Evolutionary conservation across 2,113 vertebrate genomes (phyloP).

Genomic region (Craseonycteris thonglongyai): DNA sequence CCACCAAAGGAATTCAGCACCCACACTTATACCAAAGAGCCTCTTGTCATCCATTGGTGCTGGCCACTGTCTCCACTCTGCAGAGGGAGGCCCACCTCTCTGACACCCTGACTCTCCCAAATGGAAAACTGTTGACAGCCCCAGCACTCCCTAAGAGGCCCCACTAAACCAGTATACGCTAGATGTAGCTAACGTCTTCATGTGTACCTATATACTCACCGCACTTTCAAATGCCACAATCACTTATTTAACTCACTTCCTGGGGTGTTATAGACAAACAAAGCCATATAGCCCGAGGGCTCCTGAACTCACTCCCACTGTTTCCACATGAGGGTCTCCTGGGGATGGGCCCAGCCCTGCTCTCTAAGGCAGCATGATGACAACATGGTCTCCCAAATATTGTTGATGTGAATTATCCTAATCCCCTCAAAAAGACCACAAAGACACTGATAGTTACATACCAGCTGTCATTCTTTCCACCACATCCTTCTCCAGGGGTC

Average conservation of each 20-base stretch:
- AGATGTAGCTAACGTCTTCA: not conserved
- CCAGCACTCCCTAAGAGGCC: not conserved
- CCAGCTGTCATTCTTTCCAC: not conserved
- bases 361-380: rapidly evolving
- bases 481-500: too few relatives aligned
- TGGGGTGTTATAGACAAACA: too few relatives aligned
- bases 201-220: not conserved
- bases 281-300: not conserved
- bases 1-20: constrained; percentile 12
- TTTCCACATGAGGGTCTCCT: not conserved
- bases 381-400: not conserved
- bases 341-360: not conserved
- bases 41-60: not conserved
- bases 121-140: not conserved
- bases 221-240: rapidly evolving
- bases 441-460: not conserved
- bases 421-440: not conserved
- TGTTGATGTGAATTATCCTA: rapidly evolving
- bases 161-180: rapidly evolving
- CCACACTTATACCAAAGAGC: not conserved
- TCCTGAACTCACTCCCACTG: not conserved
- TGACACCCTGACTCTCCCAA: not conserved
- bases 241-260: not conserved
- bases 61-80: not conserved
- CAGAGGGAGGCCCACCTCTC: not conserved